Evolutionary conservation across 2,113 vertebrate species (phyloP), one percentile per base, ranked within the genome.

Genomic region (Gila orcuttii): DNA sequence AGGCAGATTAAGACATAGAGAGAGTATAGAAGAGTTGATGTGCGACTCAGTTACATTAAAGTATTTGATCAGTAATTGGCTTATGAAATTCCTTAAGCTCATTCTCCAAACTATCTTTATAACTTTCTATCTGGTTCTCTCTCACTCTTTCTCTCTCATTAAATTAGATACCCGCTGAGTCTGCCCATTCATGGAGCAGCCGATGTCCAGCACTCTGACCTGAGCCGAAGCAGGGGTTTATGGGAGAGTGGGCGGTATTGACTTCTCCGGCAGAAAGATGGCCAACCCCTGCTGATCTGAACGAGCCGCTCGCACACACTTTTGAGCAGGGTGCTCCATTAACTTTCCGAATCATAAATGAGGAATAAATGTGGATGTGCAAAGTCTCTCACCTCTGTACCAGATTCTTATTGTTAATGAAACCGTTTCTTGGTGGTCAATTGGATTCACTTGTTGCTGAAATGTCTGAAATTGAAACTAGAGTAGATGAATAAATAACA

Each of bases 101-200:
- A 71, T 83, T 36, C 55, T 55, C 81, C 84, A 76, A 87, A 36
- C 55, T 66, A 57, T 36, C 83, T 86, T 82, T 85, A 10, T 86
- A 83, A 88, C 86, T 89, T 82, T 84, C 84, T 79, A 86, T 52
- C 71, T 33, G 60, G 6, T 78, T 86, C 83, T 87, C 21, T 87
- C 87, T 88, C 85, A 87, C 74, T 77, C 84, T 73, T 31, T 87
- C 75, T 74, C 59, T 88, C 91, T 92, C 92, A 93, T 94, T 93
- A 94, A 93, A 93, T 93, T 93, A 93, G 91, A 90, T 83, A 39
- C 92, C 28, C 91, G 91, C 93, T 94, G 91, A 75, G 92, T 77
- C 73, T 83, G 88, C 89, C 89, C 39, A 78, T 89, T 92, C 62
- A 57, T 25, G 13, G 60, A 79, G 75, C 71, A 82, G 80, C 55